Evolutionary conservation across 2,797 vertebrate species (phyloP), one percentile per base, ranked within the genome.

Genomic region (Eutrigla gurnardus): DNA sequence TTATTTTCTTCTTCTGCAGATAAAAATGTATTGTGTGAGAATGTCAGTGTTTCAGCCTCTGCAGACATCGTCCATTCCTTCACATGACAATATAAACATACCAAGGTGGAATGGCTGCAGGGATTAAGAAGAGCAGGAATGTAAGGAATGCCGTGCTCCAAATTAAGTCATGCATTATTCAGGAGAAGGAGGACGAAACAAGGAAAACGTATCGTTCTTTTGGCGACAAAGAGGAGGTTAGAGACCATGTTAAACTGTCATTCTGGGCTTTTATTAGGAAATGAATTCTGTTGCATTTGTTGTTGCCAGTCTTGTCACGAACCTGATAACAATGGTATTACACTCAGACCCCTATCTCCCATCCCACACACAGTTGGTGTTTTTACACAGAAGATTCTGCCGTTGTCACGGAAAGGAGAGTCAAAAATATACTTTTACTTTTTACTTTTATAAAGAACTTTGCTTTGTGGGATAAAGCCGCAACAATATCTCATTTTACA

Each of bases 141-240:
- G 88, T 39, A 60, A 77, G 80, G 90, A 91, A 93, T 91, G 90
- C 68, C 4, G 39, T 65, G 78, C 74, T 76, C 75, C 64, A 60
- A 74, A 78, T 81, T 61, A 77, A 82, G 79, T 73, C 82, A 61
- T 79, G 76, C 57, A 76, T 84, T 81, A 85, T 85, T 87, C 73
- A 72, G 80, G 73, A 3, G 65, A 73, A 55, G 73, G 52, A 70
- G 71, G 39, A 60, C 69, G 6, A 32, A 42, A 36, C 39, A 54
- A 36, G 18, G 14, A 58, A 49, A 77, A 71, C 32, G 4, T 12
- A 65, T 69, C 61, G 43, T 75, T 76, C 62, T 74, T 49, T 2
- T 40, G 35, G 32, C 6, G 40, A 78, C 81, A 77, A 82, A 75
- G 36, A 61, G 0, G 59, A 81, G 86, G 70, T 84, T 54, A 81